These are phyloP conservation scores for human (Homo sapiens) DNA, from an alignment of 2,113 vertebrate species.

Conservation along the genomic window GRCh38 chr9:94012001-94012500, in stretches of 20 bases:
- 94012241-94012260: background rate
- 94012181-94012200: background rate
- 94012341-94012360: background rate
- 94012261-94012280: background rate
- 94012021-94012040: background rate
- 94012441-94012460: background rate
- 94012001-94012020: background rate
- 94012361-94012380: background rate
- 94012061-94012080: background rate
- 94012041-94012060: background rate
- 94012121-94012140: background rate
- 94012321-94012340: background rate
- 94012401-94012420: background rate
- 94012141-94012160: background rate
- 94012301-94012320: background rate
- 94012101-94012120: background rate
- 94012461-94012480: background rate
- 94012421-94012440: background rate
- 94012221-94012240: background rate
- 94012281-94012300: background rate
- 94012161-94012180: background rate
- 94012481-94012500: background rate
- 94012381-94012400: background rate
- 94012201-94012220: background rate
- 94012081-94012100: background rate